phyloP scores from a whole-genome alignment of 1,140 invertebrate genomes.

The Drosophila bipectinata region DNA sequence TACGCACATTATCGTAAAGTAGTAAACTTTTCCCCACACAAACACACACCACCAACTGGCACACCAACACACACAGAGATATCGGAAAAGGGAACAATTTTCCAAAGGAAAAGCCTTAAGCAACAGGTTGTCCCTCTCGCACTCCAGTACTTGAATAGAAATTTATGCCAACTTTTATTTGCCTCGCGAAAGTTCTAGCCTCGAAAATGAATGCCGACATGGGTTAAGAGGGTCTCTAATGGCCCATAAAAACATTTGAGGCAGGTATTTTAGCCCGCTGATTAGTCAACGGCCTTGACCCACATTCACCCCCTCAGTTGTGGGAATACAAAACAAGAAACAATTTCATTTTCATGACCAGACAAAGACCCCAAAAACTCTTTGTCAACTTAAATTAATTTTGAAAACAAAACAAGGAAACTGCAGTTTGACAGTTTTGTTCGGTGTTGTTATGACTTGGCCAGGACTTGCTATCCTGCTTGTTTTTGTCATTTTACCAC shows the following conservation, averaged over 20 bases:
- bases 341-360: slow-evolving; percentile 35
- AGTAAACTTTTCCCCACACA: slow-evolving; percentile 49
- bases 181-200: slow-evolving; percentile 33
- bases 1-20: slow-evolving; percentile 81
- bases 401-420: slow-evolving; percentile 28
- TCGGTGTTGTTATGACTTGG: not conserved
- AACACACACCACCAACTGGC: slow-evolving; percentile 6
- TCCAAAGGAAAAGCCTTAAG: slow-evolving; percentile 51
- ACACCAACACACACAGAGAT: slow-evolving; percentile 6
- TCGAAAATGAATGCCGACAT: slow-evolving; percentile 40
- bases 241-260: slow-evolving; percentile 63
- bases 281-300: slow-evolving; percentile 72
- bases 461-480: not conserved
- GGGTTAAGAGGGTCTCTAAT: slow-evolving; percentile 42
- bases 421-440: slow-evolving; percentile 36
- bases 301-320: slow-evolving; percentile 35
- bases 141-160: slow-evolving; percentile 24
- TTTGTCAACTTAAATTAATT: slow-evolving; percentile 58
- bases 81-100: slow-evolving; percentile 32
- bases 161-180: slow-evolving; percentile 51
- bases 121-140: slow-evolving; percentile 63
- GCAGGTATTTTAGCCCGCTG: slow-evolving; percentile 52
- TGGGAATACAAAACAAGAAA: slow-evolving; percentile 28
- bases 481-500: slow-evolving; percentile 21
- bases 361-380: slow-evolving; percentile 22